Evolutionary conservation across 2,888 invertebrate genomes (phyloP).

Genomic region (Chrysotoxum bicinctum): DNA sequence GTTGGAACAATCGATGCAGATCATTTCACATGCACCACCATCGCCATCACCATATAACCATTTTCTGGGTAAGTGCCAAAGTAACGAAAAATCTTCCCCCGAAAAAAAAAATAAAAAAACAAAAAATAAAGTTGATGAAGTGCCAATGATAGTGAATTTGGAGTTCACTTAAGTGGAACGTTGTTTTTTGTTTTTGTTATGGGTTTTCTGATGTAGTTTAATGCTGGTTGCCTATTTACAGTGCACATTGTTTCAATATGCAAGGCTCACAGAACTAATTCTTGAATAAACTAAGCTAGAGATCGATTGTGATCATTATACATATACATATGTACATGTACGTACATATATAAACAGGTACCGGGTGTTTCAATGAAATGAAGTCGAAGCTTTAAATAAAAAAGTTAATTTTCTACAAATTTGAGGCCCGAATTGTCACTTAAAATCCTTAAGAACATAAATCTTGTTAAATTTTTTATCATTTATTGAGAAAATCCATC

Average conservation of each 20-base stretch:
- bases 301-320: constrained; percentile 65
- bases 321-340: not conserved
- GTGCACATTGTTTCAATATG: constrained; percentile 62
- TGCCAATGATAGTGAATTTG: constrained; percentile 70
- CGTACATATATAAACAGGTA: not conserved
- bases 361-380: not conserved
- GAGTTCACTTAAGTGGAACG: constrained; percentile 59
- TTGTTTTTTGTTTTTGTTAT: constrained; percentile 20
- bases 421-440: no score
- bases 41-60: not conserved
- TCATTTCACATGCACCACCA: constrained; percentile 64
- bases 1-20: constrained; percentile 71
- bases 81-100: constrained; percentile 51
- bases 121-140: constrained; percentile 63
- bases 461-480: no score
- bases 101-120: constrained; percentile 32
- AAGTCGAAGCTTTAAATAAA: not conserved
- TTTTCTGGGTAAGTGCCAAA: constrained; percentile 43
- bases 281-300: constrained; percentile 26
- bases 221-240: constrained; percentile 66
- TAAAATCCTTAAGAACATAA: no score
- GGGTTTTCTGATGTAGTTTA: constrained; percentile 7
- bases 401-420: no score
- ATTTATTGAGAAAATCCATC: no score
- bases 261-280: constrained; percentile 61